Conservation (phyloP, 2,113 vertebrate species). For the Cyanistes caeruleus region DNA sequence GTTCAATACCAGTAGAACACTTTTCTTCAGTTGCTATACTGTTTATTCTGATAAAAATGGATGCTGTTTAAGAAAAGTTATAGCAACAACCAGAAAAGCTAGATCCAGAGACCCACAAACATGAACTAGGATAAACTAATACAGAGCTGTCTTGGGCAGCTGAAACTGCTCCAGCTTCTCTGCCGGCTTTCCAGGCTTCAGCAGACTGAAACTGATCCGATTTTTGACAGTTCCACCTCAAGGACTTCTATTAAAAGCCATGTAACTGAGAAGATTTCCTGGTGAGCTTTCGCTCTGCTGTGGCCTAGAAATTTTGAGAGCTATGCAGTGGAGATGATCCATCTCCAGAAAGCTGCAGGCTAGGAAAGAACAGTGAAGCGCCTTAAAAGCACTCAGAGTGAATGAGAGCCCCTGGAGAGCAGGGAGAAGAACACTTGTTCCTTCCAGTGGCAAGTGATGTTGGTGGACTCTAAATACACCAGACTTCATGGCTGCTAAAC, state of each 20-base stretch:
- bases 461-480: background rate
- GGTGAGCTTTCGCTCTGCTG: constrained; percentile 48
- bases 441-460: background rate
- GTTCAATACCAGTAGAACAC: background rate
- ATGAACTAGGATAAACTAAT: constrained; percentile 36
- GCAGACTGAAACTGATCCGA: constrained; percentile 58
- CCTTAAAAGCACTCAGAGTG: constrained; percentile 7
- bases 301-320: constrained; percentile 58
- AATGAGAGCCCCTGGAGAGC: background rate
- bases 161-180: constrained; percentile 42
- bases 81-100: background rate
- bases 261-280: constrained; percentile 65
- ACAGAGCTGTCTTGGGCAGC: background rate
- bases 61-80: constrained; percentile 11
- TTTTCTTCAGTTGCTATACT: background rate
- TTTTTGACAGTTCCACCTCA: constrained; percentile 70
- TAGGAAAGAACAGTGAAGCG: constrained; percentile 45
- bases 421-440: background rate
- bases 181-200: constrained; percentile 49
- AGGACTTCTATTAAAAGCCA: constrained; percentile 63
- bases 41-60: background rate
- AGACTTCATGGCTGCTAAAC: background rate
- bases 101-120: constrained; percentile 10
- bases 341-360: constrained; percentile 62
- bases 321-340: constrained; percentile 15